A percentile compares a stretch with the other conserved stretches of the same genome.
Conservation (phyloP, 2,113 vertebrate genomes). For the Tangachromis dhanisi region DNA sequence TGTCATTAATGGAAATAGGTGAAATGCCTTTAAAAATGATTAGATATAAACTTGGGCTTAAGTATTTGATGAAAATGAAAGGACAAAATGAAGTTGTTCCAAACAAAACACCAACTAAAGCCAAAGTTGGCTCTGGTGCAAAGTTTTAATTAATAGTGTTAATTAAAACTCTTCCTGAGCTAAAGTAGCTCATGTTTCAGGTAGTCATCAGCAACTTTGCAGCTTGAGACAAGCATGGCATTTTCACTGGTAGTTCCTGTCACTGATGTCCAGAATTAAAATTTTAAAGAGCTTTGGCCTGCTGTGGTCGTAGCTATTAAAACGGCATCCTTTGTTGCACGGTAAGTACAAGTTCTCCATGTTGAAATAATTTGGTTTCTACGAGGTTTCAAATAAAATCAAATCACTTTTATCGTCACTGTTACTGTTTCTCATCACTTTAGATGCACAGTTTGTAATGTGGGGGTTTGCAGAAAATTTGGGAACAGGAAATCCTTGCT, state of each 20-base stretch:
- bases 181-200: not conserved
- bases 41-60: not conserved
- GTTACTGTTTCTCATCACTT: not conserved
- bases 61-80: not conserved
- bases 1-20: not conserved
- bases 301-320: slow-evolving; percentile 85
- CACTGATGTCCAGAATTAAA: slow-evolving; percentile 85
- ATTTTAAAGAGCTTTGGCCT: slow-evolving; percentile 89
- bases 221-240: slow-evolving; percentile 47
- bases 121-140: not conserved
- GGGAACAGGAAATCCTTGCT: slow-evolving; percentile 60
- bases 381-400: not conserved
- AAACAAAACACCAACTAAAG: not conserved
- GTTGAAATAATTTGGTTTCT: not conserved
- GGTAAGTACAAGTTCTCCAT: slow-evolving; percentile 53
- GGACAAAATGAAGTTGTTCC: not conserved
- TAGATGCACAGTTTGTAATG: not conserved
- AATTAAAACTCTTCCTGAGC: not conserved
- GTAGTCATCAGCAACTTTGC: not conserved
- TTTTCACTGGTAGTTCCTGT: slow-evolving; percentile 79
- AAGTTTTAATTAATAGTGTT: not conserved
- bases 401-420: not conserved
- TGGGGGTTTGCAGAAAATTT: slow-evolving; percentile 42
- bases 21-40: not conserved
- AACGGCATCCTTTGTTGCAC: slow-evolving; percentile 82